Conservation (phyloP, 1,140 invertebrate species). For the Chrysomallon squamiferum region DNA sequence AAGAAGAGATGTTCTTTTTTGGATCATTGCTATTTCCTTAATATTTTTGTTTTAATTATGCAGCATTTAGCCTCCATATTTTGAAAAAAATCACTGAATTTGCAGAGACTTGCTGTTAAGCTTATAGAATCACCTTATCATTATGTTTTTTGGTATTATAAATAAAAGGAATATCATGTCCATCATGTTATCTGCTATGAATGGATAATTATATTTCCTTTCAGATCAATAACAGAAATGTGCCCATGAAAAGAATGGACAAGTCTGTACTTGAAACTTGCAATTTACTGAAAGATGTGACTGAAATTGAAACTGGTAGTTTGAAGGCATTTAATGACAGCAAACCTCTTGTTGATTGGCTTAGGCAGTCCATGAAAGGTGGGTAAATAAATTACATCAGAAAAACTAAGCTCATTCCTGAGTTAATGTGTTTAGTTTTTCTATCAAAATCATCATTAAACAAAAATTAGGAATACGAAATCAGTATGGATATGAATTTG, state of each 20-base stretch:
- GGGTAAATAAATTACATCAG: too few species aligned
- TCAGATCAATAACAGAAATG: slow-evolving; percentile 15
- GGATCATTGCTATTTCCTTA: too few species aligned
- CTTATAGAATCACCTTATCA: too few species aligned
- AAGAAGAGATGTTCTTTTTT: too few species aligned
- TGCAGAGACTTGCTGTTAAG: too few species aligned
- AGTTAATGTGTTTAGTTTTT: background rate
- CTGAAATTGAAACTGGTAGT: slow-evolving; percentile 25
- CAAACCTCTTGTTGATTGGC: slow-evolving; percentile 42
- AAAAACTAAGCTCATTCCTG: too few species aligned
- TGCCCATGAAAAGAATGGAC: slow-evolving; percentile 31
- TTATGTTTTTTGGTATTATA: too few species aligned
- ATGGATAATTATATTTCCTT: slow-evolving; percentile 3
- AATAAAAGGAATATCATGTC: background rate
- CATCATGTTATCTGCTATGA: too few species aligned
- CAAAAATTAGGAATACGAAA: background rate
- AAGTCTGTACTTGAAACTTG: slow-evolving; percentile 29
- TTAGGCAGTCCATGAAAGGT: slow-evolving; percentile 42
- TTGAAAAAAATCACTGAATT: too few species aligned
- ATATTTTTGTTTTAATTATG: too few species aligned
- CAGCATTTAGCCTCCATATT: too few species aligned
- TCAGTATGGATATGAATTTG: background rate
- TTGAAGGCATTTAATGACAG: slow-evolving; percentile 36
- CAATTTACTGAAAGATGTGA: slow-evolving; percentile 27
- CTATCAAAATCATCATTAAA: background rate